These are phyloP conservation scores for Scaptomyza cyrtandrae DNA, from an alignment of 2,888 invertebrate species.

Conservation along the genomic window DNA sequence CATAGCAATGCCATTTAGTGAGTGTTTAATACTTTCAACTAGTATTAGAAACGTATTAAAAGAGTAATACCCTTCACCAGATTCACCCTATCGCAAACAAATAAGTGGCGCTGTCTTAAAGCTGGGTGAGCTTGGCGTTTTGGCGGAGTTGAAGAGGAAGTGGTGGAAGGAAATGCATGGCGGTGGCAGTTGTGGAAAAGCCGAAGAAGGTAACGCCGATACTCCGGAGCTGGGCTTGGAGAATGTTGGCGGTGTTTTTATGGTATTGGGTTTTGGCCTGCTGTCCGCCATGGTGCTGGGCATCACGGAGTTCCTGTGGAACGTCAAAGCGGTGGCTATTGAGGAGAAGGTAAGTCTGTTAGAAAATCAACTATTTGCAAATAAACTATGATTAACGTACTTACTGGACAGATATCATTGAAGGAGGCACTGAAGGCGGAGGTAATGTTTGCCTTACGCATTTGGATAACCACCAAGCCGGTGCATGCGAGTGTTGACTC, in stretches of 20 bases:
- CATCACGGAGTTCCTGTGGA: conserved; percentile 93
- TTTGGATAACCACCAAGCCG: conserved; percentile 90
- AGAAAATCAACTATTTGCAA: no score
- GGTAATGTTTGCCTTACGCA: conserved; percentile 89
- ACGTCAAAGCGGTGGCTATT: conserved; percentile 91
- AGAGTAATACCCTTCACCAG: conserved; percentile 82
- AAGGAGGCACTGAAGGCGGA: conserved; percentile 89
- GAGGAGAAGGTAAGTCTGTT: conserved; percentile 88
- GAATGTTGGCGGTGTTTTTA: conserved; percentile 96
- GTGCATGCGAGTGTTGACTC: conserved; percentile 84
- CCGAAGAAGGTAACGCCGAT: conserved; percentile 64
- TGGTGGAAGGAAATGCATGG: conserved; percentile 94
- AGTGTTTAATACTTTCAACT: conserved; percentile 82
- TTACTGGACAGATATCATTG: conserved; percentile 87
- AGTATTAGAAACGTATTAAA: background rate
- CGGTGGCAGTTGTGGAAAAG: conserved; percentile 77
- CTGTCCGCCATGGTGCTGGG: conserved; percentile 90
- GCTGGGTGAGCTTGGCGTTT: conserved; percentile 93
- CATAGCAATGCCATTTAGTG: conserved; percentile 95
- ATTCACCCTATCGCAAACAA: conserved; percentile 91
- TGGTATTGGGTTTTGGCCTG: conserved; percentile 92
- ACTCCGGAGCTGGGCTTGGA: conserved; percentile 83
- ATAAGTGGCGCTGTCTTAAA: conserved; percentile 95
- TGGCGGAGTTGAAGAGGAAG: conserved; percentile 92
- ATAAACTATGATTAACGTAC: background rate